A percentile compares a stretch with the other conserved stretches of the same genome.
Evolutionary conservation across 2,888 invertebrate species (phyloP).

Genomic region (Drosophila prostipennis): DNA sequence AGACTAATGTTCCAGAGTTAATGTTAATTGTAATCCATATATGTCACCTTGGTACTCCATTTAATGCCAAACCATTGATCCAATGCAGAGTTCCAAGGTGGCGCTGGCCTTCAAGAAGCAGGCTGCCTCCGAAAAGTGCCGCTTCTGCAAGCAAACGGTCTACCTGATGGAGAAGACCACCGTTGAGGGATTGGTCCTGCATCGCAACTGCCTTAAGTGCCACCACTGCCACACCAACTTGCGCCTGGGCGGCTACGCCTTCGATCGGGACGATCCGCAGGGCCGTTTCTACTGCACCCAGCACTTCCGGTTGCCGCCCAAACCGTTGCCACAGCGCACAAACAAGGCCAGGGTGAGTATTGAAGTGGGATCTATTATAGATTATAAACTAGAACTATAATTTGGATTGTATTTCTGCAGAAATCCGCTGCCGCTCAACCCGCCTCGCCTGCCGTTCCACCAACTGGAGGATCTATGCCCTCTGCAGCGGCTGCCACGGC

Average conservation of each 20-base stretch:
- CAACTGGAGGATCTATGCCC: slow-evolving; percentile 15
- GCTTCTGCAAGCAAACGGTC: slow-evolving; percentile 95
- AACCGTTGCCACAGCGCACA: slow-evolving; percentile 81
- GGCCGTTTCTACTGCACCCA: slow-evolving; percentile 91
- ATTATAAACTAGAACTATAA: too few relatives aligned
- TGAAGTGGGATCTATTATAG: not conserved
- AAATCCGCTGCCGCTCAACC: slow-evolving; percentile 55
- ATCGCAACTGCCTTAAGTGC: slow-evolving; percentile 97
- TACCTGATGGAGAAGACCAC: slow-evolving; percentile 96
- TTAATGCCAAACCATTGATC: not conserved
- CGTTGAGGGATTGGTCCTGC: slow-evolving; percentile 95
- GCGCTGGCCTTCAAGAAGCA: slow-evolving; percentile 87
- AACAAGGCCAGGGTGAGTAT: slow-evolving; percentile 61
- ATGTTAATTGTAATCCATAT: slow-evolving; percentile 11
- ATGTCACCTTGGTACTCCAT: accelerated
- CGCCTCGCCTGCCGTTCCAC: slow-evolving; percentile 32
- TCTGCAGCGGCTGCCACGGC: slow-evolving; percentile 37
- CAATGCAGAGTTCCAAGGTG: slow-evolving; percentile 86
- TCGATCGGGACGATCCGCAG: slow-evolving; percentile 88
- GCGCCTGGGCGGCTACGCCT: slow-evolving; percentile 90
- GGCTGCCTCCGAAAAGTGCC: slow-evolving; percentile 90
- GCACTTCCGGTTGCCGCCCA: slow-evolving; percentile 89
- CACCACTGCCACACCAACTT: slow-evolving; percentile 95
- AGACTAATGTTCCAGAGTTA: slow-evolving; percentile 11
- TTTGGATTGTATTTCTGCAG: too few relatives aligned